A percentile compares a stretch with the other conserved stretches of the same genome.
Conservation (phyloP, 2,888 invertebrate species). For the Sesamia inferens region DNA sequence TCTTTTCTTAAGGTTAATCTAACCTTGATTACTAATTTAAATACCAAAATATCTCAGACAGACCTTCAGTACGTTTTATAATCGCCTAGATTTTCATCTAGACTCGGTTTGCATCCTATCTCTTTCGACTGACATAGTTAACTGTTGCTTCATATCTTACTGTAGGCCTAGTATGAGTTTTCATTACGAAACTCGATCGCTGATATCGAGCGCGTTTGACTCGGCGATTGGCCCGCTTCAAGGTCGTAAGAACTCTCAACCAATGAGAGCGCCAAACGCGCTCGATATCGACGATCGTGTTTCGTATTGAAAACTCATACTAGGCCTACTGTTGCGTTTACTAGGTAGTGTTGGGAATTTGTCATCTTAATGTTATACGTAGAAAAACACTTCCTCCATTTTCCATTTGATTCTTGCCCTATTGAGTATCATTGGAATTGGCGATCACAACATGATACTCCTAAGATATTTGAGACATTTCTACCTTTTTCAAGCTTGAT, state of each 20-base stretch:
- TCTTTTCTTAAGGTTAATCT: not conserved
- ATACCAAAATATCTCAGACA: slow-evolving; percentile 31
- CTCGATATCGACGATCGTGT: no score
- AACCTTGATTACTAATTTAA: slow-evolving; percentile 38
- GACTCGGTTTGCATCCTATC: slow-evolving; percentile 63
- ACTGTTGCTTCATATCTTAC: slow-evolving; percentile 52
- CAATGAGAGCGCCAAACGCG: no score
- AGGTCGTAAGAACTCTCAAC: no score
- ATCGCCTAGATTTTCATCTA: slow-evolving; percentile 54
- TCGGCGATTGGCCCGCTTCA: no score
- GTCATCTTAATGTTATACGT: not conserved
- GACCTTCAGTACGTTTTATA: slow-evolving; percentile 60
- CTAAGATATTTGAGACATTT: not conserved
- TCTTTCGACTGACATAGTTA: slow-evolving; percentile 67
- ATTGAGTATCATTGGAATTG: no score
- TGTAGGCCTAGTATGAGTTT: no score
- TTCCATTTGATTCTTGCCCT: not conserved
- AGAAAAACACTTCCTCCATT: not conserved
- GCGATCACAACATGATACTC: not conserved
- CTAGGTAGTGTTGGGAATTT: slow-evolving; percentile 22
- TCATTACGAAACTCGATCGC: no score
- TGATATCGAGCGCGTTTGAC: no score
- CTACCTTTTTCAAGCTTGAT: no score
- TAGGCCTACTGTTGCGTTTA: slow-evolving; percentile 40
- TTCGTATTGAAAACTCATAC: no score